These are phyloP conservation scores for Labia minor DNA, from an alignment of 2,888 invertebrate species.

Conservation along the genomic window DNA sequence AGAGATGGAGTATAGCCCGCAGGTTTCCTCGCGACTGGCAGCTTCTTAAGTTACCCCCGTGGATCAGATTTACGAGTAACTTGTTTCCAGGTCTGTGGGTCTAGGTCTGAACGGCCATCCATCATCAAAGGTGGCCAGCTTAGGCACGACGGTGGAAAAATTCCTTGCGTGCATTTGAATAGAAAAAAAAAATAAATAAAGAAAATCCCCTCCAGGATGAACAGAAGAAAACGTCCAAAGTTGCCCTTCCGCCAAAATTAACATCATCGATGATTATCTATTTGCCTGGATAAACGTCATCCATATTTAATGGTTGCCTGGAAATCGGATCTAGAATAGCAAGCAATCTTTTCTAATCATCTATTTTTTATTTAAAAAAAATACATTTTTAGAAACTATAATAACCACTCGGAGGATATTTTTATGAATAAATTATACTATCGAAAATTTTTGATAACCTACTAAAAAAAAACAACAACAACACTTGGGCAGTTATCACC, in stretches of 20 bases:
- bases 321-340: slow-evolving; percentile 13
- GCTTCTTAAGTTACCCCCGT: neutral
- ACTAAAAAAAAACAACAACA: no score
- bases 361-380: neutral
- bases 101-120: neutral
- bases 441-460: no score
- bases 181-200: no score
- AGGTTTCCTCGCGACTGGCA: neutral
- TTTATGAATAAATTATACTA: neutral
- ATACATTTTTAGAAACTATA: no score
- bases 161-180: neutral
- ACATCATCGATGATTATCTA: slow-evolving; percentile 1
- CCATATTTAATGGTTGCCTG: neutral
- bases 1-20: neutral
- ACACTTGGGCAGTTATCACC: no score
- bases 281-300: slow-evolving; percentile 7
- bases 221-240: neutral
- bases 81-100: slow-evolving; percentile 8
- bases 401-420: neutral
- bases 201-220: neutral
- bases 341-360: slow-evolving; percentile 7
- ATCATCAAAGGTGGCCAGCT: slow-evolving; percentile 4
- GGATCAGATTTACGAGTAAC: neutral
- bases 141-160: neutral
- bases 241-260: neutral